These are phyloP conservation scores for Drosophila anomalata DNA, from an alignment of 2,888 invertebrate genomes.

Conservation along the genomic window DNA sequence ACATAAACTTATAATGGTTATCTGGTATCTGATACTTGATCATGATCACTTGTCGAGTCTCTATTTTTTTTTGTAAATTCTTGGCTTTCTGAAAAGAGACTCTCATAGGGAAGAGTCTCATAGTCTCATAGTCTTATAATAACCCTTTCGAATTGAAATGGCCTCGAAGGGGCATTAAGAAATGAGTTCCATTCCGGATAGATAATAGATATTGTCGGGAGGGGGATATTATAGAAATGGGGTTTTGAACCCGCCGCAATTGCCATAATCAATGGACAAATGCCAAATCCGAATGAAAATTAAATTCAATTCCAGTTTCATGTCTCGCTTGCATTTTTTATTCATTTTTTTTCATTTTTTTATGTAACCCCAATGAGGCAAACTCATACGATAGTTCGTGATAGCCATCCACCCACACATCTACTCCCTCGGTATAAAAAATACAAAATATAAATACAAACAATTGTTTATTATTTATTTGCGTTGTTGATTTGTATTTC, in stretches of 20 bases:
- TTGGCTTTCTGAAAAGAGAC: no score
- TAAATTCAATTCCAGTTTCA: slow-evolving; percentile 23
- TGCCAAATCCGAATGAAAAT: slow-evolving; percentile 32
- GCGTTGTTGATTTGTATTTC: slow-evolving; percentile 23
- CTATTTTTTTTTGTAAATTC: no score
- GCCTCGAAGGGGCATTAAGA: slow-evolving; percentile 51
- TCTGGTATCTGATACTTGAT: not conserved
- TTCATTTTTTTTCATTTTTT: not conserved
- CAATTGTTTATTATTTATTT: slow-evolving; percentile 68
- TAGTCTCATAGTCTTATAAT: no score
- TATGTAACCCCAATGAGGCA: slow-evolving; percentile 1
- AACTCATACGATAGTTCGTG: slow-evolving; percentile 36
- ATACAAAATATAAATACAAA: slow-evolving; percentile 32
- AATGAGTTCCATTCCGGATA: slow-evolving; percentile 32
- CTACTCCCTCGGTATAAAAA: slow-evolving; percentile 7
- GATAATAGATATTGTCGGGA: not conserved
- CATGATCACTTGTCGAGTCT: not conserved
- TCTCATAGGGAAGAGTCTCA: no score
- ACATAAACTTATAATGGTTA: not conserved
- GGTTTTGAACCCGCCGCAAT: slow-evolving; percentile 25
- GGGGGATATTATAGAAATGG: not conserved
- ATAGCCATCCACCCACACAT: slow-evolving; percentile 28
- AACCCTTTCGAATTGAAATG: slow-evolving; percentile 57
- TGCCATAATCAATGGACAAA: slow-evolving; percentile 19
- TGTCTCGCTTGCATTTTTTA: slow-evolving; percentile 9